phyloP scores from a whole-genome alignment of 2,797 vertebrate genomes.

The Distichodus sexfasciatus region DNA sequence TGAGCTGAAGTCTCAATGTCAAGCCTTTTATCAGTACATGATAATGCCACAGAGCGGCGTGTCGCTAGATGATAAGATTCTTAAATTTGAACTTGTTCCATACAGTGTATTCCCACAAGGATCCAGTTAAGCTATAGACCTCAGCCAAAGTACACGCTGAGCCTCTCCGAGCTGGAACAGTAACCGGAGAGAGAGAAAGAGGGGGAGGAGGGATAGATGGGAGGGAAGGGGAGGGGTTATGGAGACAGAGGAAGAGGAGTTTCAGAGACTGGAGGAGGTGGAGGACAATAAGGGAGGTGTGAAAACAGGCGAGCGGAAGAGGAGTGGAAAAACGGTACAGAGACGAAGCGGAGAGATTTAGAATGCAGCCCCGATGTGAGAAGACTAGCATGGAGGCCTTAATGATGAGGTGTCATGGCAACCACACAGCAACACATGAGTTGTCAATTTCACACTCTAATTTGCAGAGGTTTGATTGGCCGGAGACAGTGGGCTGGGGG shows the following conservation, averaged over 20 bases:
- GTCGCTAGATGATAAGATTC: background rate
- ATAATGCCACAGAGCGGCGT: slow-evolving; percentile 3
- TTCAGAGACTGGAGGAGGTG: slow-evolving; percentile 6
- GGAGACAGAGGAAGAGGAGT: background rate
- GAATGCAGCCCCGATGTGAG: slow-evolving; percentile 45
- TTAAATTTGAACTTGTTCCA: background rate
- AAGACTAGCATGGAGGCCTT: slow-evolving; percentile 50
- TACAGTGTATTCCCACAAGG: slow-evolving; percentile 9
- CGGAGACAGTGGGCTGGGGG: slow-evolving; percentile 26
- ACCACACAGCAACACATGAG: slow-evolving; percentile 67
- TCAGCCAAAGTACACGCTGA: background rate
- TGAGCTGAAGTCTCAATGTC: background rate
- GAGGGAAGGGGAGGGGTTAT: background rate
- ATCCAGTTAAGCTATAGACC: background rate
- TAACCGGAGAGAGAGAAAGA: background rate
- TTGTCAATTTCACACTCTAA: slow-evolving; percentile 74
- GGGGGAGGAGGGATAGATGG: background rate
- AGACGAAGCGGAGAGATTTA: slow-evolving; percentile 25
- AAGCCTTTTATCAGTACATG: slow-evolving; percentile 10
- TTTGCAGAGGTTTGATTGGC: slow-evolving; percentile 63
- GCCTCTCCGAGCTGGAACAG: too few relatives aligned
- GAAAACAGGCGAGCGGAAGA: slow-evolving; percentile 18
- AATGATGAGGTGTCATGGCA: slow-evolving; percentile 71
- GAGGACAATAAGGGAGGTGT: slow-evolving; percentile 7
- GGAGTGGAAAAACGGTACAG: slow-evolving; percentile 10